Conservation (phyloP, 1,140 invertebrate species). For the Babylonia areolata region DNA sequence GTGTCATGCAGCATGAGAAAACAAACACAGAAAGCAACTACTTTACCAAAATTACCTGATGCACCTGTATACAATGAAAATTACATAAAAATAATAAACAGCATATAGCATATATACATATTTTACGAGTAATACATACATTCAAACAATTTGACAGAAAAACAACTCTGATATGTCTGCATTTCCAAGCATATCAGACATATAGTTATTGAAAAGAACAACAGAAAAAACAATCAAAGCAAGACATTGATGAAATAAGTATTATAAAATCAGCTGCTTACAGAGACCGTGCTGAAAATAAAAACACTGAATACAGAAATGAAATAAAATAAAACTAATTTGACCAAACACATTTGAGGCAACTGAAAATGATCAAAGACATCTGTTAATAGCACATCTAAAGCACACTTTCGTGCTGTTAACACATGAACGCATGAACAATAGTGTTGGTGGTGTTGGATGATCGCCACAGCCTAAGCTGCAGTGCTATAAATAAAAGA, state of each 20-base stretch:
- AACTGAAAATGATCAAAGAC: not conserved
- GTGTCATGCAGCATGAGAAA: too few species aligned
- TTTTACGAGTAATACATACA: not conserved
- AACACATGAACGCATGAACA: not conserved
- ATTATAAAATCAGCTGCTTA: not conserved
- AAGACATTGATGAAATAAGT: not conserved
- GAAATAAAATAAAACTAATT: slow-evolving; percentile 4
- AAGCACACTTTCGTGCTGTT: not conserved
- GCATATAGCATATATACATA: not conserved
- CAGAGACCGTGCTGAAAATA: not conserved
- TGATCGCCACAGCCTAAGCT: not conserved
- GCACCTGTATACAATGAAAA: too few species aligned
- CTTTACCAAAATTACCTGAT: too few species aligned
- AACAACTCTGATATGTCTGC: too few species aligned
- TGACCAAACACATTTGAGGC: not conserved
- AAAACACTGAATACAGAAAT: not conserved
- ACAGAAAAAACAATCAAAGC: not conserved
- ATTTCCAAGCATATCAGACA: slow-evolving; percentile 1
- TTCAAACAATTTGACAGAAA: too few species aligned
- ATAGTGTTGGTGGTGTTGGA: not conserved
- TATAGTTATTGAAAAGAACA: too few species aligned
- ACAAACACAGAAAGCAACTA: too few species aligned
- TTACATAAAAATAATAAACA: too few species aligned
- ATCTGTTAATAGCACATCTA: not conserved
- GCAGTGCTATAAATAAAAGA: not conserved